Conservation (phyloP, 2,888 invertebrate genomes). For the Erebia ligea region DNA sequence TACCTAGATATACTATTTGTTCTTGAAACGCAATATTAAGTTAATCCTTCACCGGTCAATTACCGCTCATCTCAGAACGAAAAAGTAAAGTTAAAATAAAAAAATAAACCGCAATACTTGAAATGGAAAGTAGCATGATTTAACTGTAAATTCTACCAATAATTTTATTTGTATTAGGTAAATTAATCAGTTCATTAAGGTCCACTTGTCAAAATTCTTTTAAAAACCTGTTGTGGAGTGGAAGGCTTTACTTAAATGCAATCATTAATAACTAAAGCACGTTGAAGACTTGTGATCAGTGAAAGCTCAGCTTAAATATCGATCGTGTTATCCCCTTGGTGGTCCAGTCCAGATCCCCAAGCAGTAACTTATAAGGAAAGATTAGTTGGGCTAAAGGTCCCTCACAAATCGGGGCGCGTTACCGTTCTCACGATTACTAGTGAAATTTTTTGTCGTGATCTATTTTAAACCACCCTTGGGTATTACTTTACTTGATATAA, state of each 20-base stretch:
- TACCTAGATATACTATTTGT: constrained; percentile 23
- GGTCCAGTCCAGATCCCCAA: constrained; percentile 18
- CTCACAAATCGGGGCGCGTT: constrained; percentile 22
- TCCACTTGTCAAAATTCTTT: too few relatives aligned
- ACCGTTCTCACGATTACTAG: constrained; percentile 26
- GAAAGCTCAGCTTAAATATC: constrained; percentile 9
- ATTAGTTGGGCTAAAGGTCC: constrained; percentile 31
- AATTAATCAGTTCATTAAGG: too few relatives aligned
- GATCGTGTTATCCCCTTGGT: constrained; percentile 28
- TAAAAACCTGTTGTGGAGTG: too few relatives aligned
- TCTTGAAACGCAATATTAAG: constrained; percentile 27
- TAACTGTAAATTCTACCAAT: background rate
- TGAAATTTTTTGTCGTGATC: constrained; percentile 24
- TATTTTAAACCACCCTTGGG: constrained; percentile 29
- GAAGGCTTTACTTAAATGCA: too few relatives aligned
- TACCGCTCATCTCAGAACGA: background rate
- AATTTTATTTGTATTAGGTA: too few relatives aligned
- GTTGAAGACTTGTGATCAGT: background rate
- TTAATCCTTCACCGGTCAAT: background rate
- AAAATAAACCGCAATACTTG: background rate
- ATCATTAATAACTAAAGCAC: too few relatives aligned
- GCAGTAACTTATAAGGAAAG: constrained; percentile 31
- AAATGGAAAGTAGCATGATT: background rate
- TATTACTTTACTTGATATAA: too few relatives aligned
- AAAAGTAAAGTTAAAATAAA: background rate